Evolutionary conservation across 2,113 vertebrate genomes (phyloP).

Genomic region (Pycnonotus jocosus): DNA sequence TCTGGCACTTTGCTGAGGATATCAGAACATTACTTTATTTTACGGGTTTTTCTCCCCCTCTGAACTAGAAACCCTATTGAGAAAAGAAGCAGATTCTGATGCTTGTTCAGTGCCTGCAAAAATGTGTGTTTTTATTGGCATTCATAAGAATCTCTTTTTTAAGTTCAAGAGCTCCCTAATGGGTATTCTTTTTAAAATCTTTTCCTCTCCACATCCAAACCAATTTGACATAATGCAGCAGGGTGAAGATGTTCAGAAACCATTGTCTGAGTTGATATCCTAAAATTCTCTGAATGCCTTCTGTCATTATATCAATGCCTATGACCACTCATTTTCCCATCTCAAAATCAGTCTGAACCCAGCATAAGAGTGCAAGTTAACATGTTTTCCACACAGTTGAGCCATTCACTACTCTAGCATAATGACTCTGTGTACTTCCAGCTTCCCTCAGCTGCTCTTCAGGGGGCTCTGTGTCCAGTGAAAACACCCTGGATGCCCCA

Average conservation of each 20-base stretch:
- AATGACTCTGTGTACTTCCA: neutral
- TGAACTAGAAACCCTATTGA: neutral
- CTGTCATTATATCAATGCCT: neutral
- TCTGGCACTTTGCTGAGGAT: neutral
- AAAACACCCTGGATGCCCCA: neutral
- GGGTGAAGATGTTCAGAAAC: neutral
- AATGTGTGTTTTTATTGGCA: neutral
- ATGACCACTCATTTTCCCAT: neutral
- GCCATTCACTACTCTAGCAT: neutral
- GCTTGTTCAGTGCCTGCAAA: neutral
- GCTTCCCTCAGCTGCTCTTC: neutral
- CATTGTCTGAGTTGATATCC: neutral
- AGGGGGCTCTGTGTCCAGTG: neutral
- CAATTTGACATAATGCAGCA: neutral
- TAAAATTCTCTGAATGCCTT: neutral
- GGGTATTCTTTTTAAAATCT: neutral
- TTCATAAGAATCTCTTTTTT: neutral
- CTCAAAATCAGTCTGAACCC: neutral
- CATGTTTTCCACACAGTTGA: neutral
- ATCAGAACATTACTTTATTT: neutral
- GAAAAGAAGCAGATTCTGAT: neutral
- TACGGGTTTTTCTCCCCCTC: rapidly evolving
- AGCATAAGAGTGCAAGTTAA: neutral
- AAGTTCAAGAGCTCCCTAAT: neutral
- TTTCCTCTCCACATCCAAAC: neutral